Evolutionary conservation across 2,113 vertebrate genomes (phyloP), one percentile per base, ranked within the genome.

Genomic region (Chitala chitala): DNA sequence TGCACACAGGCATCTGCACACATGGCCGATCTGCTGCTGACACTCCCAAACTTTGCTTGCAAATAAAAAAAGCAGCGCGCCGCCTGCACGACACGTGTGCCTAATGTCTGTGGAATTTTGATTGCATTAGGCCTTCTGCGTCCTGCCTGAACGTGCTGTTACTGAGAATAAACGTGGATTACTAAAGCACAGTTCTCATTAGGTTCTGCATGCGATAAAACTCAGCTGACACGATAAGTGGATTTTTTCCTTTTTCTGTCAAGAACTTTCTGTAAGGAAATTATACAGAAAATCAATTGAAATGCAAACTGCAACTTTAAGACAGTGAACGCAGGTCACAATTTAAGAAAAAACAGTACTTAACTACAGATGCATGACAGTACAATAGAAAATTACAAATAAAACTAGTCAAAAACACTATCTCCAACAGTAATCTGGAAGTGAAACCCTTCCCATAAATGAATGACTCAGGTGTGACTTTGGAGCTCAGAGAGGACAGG

Each of bases 61-160:
- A 85, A 87, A 85, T 86, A 77, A 71, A 79, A 81, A 77, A 64
- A 40, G 83, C 79, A 75, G 78, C 82, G 75, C 76, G 75, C 74
- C 71, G 82, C 86, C 82, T 83, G 82, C 76, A 77, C 82, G 84
- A 85, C 79, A 87, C 80, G 80, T 81, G 83, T 71, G 79, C 84
- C 83, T 85, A 87, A 87, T 75, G 81, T 78, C 84, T 90, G 89
- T 71, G 87, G 88, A 76, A 84, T 22, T 85, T 88, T 86, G 87
- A 89, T 82, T 79, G 75, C 83, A 83, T 78, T 81, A 81, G 15
- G 77, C 76, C 74, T 75, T 77, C 78, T 38, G 80, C 66, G 68
- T 79, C 77, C 66, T 58, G 69, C 73, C 56, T 51, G 78, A 78
- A 78, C 78, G 82, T 77, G 72, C 77, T 74, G 73, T 82, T 72